Conservation (phyloP, 2,888 invertebrate species). For the Cylloceria caligata region DNA sequence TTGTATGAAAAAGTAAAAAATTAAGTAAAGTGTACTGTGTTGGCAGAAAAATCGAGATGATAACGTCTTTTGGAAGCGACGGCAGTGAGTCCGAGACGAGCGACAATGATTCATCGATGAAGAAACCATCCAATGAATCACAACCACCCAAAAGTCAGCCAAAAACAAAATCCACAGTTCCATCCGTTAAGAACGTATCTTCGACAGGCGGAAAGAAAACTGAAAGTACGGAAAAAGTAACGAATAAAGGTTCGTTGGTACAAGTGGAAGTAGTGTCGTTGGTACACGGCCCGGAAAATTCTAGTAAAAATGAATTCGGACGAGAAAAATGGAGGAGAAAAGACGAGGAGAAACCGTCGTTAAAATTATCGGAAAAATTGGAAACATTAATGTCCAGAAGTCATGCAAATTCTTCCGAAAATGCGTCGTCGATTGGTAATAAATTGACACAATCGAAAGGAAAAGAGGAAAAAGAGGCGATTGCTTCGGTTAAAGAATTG, state of each 20-base stretch:
- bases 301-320: conserved; percentile 46
- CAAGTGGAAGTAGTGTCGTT: conserved; percentile 68
- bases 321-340: conserved; percentile 57
- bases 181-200: conserved; percentile 46
- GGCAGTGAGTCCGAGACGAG: conserved; percentile 83
- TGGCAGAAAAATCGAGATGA: conserved; percentile 86
- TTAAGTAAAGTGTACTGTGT: neutral
- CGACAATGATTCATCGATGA: conserved; percentile 71
- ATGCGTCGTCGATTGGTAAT: conserved; percentile 36
- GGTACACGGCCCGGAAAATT: conserved; percentile 74
- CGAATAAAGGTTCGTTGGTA: conserved; percentile 71
- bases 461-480: conserved; percentile 41
- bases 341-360: conserved; percentile 36
- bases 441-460: conserved; percentile 47
- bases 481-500: conserved; percentile 69
- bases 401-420: conserved; percentile 17
- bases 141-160: conserved; percentile 38
- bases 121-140: conserved; percentile 44
- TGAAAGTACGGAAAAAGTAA: conserved; percentile 52
- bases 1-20: too few species aligned
- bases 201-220: conserved; percentile 20
- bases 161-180: conserved; percentile 30
- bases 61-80: conserved; percentile 86
- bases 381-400: conserved; percentile 23
- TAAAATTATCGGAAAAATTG: conserved; percentile 68